phyloP scores from a whole-genome alignment of 2,797 vertebrate species.

The Paguma larvata region DNA sequence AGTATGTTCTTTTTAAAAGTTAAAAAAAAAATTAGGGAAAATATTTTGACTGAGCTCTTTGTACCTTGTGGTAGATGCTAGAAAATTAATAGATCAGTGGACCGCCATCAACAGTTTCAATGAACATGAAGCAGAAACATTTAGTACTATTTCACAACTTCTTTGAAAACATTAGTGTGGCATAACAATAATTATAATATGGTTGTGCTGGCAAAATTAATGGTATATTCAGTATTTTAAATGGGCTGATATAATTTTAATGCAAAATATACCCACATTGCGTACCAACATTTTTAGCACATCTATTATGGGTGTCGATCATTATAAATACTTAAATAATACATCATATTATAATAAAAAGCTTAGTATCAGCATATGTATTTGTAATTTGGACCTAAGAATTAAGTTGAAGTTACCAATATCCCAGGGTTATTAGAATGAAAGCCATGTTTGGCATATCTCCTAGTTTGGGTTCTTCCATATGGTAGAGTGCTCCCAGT shows the following conservation, averaged over 20 bases:
- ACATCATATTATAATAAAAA: neutral
- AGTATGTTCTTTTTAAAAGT: neutral
- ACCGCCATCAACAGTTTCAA: neutral
- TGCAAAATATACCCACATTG: neutral
- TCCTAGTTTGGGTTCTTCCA: neutral
- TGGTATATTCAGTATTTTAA: slow-evolving; percentile 10
- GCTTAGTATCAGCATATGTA: neutral
- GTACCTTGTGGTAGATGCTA: neutral
- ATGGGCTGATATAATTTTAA: neutral
- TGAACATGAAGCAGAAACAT: neutral
- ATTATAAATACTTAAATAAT: neutral
- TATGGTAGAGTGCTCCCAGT: neutral
- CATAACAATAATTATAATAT: neutral
- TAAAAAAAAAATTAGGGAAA: neutral
- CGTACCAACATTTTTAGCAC: neutral
- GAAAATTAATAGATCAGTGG: neutral
- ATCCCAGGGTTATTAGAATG: neutral
- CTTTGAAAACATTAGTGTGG: neutral
- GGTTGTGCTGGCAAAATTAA: neutral
- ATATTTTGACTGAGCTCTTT: slow-evolving; percentile 53
- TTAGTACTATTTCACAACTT: neutral
- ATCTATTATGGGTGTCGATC: neutral
- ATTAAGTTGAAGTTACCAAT: neutral
- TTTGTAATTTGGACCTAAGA: neutral
- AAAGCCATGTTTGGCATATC: neutral